Evolutionary conservation across 2,113 vertebrate species (phyloP), one percentile per base, ranked within the genome.

Genomic region (Capreolus pygargus): DNA sequence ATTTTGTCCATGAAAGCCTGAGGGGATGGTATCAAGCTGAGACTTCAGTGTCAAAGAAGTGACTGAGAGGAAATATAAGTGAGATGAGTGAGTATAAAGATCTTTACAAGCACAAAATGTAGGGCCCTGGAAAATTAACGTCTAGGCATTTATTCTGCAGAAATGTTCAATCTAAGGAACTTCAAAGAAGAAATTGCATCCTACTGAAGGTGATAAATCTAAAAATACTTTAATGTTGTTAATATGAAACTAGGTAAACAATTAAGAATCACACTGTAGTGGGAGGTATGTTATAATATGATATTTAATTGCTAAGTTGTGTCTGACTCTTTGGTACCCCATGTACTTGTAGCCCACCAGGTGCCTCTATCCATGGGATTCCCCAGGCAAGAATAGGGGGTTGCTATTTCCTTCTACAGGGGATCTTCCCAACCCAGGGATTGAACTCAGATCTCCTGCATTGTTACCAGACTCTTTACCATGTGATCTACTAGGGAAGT

Each of bases 51-150:
- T 54, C 21, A 47, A 58, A 28, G 45, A 95, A 57, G 0, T 5
- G 2, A 5, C 33, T 45, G 7, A 61, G 70, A 89, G 83, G 54
- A 58, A 36, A 67, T 76, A 5, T 74, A n/a, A 89, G 14, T 61
- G 36, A 2, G 23, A 0, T 5, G 9, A 27, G 5, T 11, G 9
- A 43, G 5, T 85, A 2, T 30, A 58, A 76, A 76, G 4, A 2
- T 28, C 4, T 55, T 39, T 28, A 76, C 1, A 82, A n/a, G 8
- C 10, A 50, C 13, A 78, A 25, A 54, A 8, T 54, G 33, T 52
- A 58, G 33, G 6, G 0, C 1, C 3, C 2, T 21, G 86, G 2
- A 17, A 78, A 67, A 92, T 43, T 55, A 67, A 47, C 19, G 3
- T 54, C 25, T 74, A 79, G 17, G 15, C 70, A 39, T 84, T 45